Base-by-base conservation (phyloP, 2,113 vertebrate genomes). In the Callorhinus ursinus region DNA sequence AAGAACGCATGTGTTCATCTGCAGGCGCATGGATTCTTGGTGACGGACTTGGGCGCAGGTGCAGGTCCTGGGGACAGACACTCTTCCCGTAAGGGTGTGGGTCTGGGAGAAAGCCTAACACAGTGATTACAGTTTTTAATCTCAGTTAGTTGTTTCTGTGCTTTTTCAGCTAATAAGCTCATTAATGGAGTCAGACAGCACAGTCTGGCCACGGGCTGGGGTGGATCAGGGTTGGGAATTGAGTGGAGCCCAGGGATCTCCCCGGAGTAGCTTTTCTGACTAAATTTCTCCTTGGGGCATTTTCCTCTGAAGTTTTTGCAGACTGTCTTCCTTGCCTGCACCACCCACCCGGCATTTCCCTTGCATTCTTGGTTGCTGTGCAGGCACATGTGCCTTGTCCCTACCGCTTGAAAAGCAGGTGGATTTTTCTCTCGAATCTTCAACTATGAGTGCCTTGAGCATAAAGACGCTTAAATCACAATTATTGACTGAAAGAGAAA, bases 241-340 rank as follows among this genome's bases (percentile, higher is more conserved):
- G 69, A n/a, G 63, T 5, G 18, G 57, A 86, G 18, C 42, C 76
- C 55, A 93, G 95, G 97, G 92, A 77, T 65, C 95, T 96, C 59
- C 86, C 96, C 77, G 57, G 39, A 69, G 53, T 53, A 65, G 51
- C 46, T 96, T 71, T 92, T 85, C 92, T 95, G 89, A 91, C 59
- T 76, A 87, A 92, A 18, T 82, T 49, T 91, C 57, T 91, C 33
- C 7, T 24, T 4, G 85, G 88, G 92, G 53, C 89, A 96, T 95
- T 98, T 98, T 82, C 89, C 76, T 28, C 59, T 96, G 89, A 96
- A 90, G 63, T n/a, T 76, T 77, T 67, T 80, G 46, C 77, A 65
- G 15, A 18, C 16, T 7, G 8, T 55, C 86, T 61, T 86, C 46
- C 28, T 33, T 28, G 57, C 18, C 71, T 46, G 49, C 28, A 16